Base-by-base conservation (phyloP, 2,888 invertebrate genomes). In the Hypomecis atomaria region DNA sequence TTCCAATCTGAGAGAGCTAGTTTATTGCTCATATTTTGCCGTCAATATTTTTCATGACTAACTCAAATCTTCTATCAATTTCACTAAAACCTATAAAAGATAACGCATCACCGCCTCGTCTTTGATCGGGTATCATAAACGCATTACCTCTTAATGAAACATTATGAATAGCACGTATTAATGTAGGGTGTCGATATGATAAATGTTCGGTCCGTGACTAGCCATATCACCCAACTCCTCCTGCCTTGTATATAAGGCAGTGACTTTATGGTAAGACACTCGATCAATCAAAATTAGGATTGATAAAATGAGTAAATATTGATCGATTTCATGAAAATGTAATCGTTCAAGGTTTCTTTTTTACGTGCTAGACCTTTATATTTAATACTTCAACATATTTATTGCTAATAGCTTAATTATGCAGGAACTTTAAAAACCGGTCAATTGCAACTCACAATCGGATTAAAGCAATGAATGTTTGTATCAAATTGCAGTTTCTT, bases 71-170 rank as follows among this genome's bases (percentile, higher is more conserved):
- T 49, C 53, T 36, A 65, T 57, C 56, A 66, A 63, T 60, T 63
- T 57, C 10, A 62, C 59, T 63, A 66, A 62, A 62, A 66, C 62
- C 50, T 58, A 59, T 55, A 61, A 64, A 64, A 66, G 68, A 70
- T 69, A 67, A 60, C 62, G 42, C 65, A 69, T 70, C 71, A 69
- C 62, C 66, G 68, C 62, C 49, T 61, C 45, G 47, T 48, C 65
- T 71, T 74, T 77, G 79, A 75, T 73, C 68, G 72, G 74, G 76
- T 82, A 85, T 85, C 85, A 82, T 79, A 80, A 84, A 86, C 83
- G 82, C 87, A 88, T 89, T 90, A 88, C 78, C 81, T 84, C 85
- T 85, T 90, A 92, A 92, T 90, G 90, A 92, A 90, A 92, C 88
- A 87, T 91, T 90, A 91, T 90, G 87, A 87, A 90, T 89, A 86